phyloP scores from a whole-genome alignment of 2,113 vertebrate genomes.

The Ceyx cyanopectus region DNA sequence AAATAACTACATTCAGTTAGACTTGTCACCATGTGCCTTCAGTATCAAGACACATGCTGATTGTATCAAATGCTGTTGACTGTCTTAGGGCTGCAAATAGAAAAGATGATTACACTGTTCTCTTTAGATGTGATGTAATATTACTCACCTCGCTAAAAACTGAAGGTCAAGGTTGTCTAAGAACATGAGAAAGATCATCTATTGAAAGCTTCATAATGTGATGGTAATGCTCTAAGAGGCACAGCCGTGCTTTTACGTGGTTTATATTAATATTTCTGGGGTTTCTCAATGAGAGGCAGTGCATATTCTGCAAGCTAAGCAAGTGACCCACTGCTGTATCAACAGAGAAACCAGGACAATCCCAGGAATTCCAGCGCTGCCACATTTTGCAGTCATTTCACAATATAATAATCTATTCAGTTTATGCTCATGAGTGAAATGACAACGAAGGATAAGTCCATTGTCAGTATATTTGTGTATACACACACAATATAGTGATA shows the following conservation, averaged over 20 bases:
- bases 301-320: background rate
- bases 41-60: constrained; percentile 88
- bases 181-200: constrained; percentile 71
- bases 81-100: constrained; percentile 81
- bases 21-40: constrained; percentile 85
- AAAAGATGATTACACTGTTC: constrained; percentile 83
- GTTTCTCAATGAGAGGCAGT: constrained; percentile 28
- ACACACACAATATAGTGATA: too few relatives aligned
- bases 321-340: background rate
- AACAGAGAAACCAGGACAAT: constrained; percentile 23
- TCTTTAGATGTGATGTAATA: constrained; percentile 81
- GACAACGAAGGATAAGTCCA: background rate
- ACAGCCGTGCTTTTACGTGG: constrained; percentile 2
- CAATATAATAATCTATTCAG: background rate
- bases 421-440: background rate
- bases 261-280: constrained; percentile 26
- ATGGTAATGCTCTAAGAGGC: constrained; percentile 70
- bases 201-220: constrained; percentile 73
- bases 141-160: constrained; percentile 78
- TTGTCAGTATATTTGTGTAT: background rate
- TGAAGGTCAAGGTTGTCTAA: constrained; percentile 85
- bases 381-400: background rate
- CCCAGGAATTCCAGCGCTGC: background rate
- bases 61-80: constrained; percentile 85
- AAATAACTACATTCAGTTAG: constrained; percentile 89